Evolutionary conservation across 2,888 invertebrate genomes (phyloP).

Genomic region (Drosophila stalkeri): DNA sequence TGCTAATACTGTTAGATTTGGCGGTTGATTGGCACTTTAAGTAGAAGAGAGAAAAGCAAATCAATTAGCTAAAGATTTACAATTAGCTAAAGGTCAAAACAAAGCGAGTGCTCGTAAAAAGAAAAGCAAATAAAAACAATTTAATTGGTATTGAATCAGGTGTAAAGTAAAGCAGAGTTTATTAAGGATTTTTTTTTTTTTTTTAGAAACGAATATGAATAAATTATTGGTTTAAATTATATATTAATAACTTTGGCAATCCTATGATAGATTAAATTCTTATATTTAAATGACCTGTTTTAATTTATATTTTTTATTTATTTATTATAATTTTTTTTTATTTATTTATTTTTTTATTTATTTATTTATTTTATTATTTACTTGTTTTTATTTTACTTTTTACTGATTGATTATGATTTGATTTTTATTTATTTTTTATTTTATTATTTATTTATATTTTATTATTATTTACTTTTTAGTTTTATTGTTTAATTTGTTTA

Average conservation of each 20-base stretch:
- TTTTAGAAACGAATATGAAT: neutral
- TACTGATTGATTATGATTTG: too few species aligned
- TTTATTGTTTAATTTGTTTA: too few species aligned
- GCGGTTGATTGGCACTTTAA: constrained; percentile 83
- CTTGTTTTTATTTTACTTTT: neutral
- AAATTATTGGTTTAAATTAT: neutral
- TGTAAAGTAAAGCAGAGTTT: too few species aligned
- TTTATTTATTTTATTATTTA: neutral
- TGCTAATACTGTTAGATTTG: constrained; percentile 85
- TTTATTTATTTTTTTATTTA: neutral
- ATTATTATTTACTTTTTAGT: too few species aligned
- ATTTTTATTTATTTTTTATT: too few species aligned
- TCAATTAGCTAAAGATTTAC: neutral
- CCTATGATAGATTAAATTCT: too few species aligned
- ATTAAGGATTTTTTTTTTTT: too few species aligned
- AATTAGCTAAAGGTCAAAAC: neutral
- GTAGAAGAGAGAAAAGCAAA: neutral
- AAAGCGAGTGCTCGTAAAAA: too few species aligned
- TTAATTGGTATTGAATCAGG: neutral
- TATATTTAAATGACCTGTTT: too few species aligned
- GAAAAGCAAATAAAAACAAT: neutral
- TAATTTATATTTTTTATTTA: too few species aligned
- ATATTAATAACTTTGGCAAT: neutral
- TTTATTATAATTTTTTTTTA: too few species aligned
- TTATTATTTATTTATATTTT: too few species aligned